Percentiles rank a stretch among this genome's conserved stretches.
These are phyloP conservation scores for Scrobipalpa atriplicella DNA, from an alignment of 2,888 invertebrate genomes.

Conservation along the genomic window DNA sequence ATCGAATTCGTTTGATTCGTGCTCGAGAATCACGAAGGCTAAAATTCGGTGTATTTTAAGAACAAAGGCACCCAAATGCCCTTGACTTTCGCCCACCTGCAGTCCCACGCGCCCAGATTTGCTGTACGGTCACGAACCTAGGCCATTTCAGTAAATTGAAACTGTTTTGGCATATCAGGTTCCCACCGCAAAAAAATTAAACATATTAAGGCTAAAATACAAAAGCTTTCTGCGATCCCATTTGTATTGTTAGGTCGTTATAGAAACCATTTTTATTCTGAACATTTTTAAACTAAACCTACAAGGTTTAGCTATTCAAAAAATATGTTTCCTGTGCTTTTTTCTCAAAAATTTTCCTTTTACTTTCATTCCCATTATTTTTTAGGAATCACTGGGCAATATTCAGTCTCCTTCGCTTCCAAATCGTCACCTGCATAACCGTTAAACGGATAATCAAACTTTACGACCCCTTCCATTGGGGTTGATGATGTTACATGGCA, in stretches of 20 bases:
- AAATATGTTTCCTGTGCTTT: no score
- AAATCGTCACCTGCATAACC: conserved; percentile 18
- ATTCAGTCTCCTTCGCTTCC: background rate
- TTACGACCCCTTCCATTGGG: conserved; percentile 7
- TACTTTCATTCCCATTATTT: background rate
- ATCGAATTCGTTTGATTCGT: background rate
- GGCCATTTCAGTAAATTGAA: background rate
- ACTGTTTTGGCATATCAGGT: background rate
- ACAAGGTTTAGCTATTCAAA: no score
- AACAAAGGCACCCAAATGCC: conserved; percentile 17
- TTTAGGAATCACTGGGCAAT: background rate
- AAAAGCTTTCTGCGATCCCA: no score
- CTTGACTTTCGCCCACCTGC: conserved; percentile 15
- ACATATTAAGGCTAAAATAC: no score
- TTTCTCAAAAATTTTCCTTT: background rate
- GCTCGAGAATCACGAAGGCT: conserved; percentile 25
- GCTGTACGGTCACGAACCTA: background rate
- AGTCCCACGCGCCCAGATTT: conserved; percentile 15
- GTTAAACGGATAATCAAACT: conserved; percentile 16
- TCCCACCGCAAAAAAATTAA: no score
- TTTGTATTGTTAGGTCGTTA: no score
- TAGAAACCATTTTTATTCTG: no score
- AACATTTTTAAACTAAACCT: no score
- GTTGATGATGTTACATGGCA: conserved; percentile 8
- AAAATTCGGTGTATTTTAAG: conserved; percentile 31